These are phyloP conservation scores for Chunga burmeisteri DNA, from an alignment of 2,113 vertebrate genomes.

Conservation along the genomic window DNA sequence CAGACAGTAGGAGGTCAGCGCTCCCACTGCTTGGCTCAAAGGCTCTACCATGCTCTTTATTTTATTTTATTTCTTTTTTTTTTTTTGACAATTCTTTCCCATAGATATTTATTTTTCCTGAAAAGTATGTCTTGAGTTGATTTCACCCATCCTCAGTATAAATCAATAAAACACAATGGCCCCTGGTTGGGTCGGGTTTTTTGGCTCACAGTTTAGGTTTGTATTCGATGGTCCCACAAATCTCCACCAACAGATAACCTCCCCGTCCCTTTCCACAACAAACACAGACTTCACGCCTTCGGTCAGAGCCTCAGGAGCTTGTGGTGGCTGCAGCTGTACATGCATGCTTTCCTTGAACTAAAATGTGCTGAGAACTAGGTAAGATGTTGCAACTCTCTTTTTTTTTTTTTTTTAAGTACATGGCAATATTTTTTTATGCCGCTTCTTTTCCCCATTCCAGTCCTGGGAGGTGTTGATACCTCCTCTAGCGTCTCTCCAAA, in stretches of 20 bases:
- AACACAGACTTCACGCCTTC: neutral
- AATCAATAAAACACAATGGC: neutral
- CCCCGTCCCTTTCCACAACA: neutral
- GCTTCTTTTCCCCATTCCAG: slow-evolving; percentile 24
- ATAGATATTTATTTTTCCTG: neutral
- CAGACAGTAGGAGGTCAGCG: neutral
- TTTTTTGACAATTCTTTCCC: neutral
- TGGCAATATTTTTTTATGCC: neutral
- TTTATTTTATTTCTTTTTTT: neutral
- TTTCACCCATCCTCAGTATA: neutral
- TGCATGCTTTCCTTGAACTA: neutral
- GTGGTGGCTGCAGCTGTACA: neutral
- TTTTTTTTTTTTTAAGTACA: neutral
- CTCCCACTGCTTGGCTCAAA: slow-evolving; percentile 26
- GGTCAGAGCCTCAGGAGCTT: neutral
- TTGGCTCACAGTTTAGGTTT: neutral
- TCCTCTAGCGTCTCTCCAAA: neutral
- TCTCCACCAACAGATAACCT: neutral
- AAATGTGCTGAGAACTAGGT: neutral
- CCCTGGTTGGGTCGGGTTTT: neutral
- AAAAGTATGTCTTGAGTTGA: neutral
- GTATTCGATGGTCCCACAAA: neutral
- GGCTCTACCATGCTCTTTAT: neutral
- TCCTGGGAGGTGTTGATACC: slow-evolving; percentile 6
- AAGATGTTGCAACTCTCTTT: neutral